Evolutionary conservation across 1,140 invertebrate species (phyloP), one percentile per base, ranked within the genome.

Genomic region (Pachypeltis micranthus): DNA sequence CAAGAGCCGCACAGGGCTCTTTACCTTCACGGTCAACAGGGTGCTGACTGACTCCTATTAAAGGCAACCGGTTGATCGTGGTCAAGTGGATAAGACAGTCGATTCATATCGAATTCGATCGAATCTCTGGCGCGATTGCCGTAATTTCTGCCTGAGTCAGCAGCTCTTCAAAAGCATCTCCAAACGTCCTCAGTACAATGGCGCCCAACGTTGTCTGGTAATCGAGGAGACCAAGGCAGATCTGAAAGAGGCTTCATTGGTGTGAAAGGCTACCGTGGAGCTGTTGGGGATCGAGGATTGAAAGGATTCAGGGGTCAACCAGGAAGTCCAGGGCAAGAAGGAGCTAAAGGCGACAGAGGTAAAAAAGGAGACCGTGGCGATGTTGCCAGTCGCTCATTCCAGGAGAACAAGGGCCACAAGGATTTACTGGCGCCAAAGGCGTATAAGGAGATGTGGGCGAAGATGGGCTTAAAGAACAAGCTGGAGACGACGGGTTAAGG

Each of bases 401-500:
- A 28, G 82, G 83, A 44, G 74, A 77, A 24, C 71, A 72, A 25
- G 79, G 83, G 23, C 77, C 81, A 12, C 84, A 83, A 68, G 88
- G 88, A 54, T 81, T 83, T 1, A 86, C 84, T 71, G 88, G 88
- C 66, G 81, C 84, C 69, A 78, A 80, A 31, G 86, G 86, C 28
- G 67, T 72, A 59, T 78, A 80, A 59, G 86, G 87, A 34, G 64
- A 74, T 2, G 67, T 68, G 65, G 69, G 69, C 51, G 83, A 83
- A 47, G 29, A 69, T 59, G 87, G 88, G 27, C 86, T 90, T 69
- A 80, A 82, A 44, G 87, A 87, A 21, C 73, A 79, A 26, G 79
- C 83, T 4, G 87, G 87, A 16, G 74, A 76, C 67, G 74, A 78
- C 63, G 90, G 89, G 27, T 70, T 81, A 19, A 75, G 83, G 70